These are phyloP conservation scores for Glandiceps talaboti DNA, from an alignment of 53 echinoderm and acorn worm genomes.

Conservation along the genomic window DNA sequence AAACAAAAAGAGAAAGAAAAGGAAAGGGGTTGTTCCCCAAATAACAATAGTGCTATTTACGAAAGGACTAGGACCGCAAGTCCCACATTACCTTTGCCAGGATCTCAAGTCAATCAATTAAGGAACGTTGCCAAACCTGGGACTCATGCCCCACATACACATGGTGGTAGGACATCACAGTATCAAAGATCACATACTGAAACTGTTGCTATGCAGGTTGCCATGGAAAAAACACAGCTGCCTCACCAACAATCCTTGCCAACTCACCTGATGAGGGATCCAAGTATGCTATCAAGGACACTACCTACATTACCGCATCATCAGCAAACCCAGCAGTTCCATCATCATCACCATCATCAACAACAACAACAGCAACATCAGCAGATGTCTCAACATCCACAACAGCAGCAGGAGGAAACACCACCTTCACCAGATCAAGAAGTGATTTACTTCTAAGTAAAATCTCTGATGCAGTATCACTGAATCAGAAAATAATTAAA, in stretches of 20 bases:
- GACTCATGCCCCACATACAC: neutral
- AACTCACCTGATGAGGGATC: neutral
- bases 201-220: neutral
- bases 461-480: too few relatives aligned
- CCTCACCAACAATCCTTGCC: neutral
- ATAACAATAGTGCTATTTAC: neutral
- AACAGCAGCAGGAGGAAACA: neutral
- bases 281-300: neutral
- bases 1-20: neutral
- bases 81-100: neutral
- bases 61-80: neutral
- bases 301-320: neutral
- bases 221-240: neutral
- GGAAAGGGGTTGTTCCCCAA: neutral
- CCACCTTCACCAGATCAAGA: neutral
- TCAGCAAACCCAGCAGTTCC: neutral
- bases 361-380: neutral
- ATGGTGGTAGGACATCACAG: neutral
- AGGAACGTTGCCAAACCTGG: neutral
- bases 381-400: neutral
- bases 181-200: neutral
- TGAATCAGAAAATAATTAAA: too few relatives aligned
- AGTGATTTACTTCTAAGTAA: neutral
- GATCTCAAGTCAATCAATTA: neutral
- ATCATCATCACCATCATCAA: neutral